A percentile compares a stretch with the other conserved stretches of the same genome.
Evolutionary conservation across 2,888 invertebrate genomes (phyloP).

Genomic region (Lomographa bimaculata): DNA sequence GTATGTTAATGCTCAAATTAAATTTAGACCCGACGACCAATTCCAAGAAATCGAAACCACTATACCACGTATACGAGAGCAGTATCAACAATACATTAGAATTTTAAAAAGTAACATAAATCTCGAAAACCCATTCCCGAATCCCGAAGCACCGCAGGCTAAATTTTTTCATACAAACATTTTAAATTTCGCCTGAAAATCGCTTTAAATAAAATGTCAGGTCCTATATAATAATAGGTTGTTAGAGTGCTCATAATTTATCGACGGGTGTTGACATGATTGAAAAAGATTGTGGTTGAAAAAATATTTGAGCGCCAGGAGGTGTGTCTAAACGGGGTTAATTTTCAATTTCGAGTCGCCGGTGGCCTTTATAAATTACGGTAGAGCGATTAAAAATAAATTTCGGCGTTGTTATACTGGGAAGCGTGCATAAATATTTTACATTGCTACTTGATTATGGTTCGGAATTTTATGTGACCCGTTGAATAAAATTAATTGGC

Average conservation of each 20-base stretch:
- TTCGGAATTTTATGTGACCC: constrained; percentile 55
- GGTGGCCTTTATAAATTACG: constrained; percentile 75
- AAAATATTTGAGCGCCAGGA: constrained; percentile 65
- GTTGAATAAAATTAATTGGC: constrained; percentile 55
- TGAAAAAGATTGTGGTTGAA: constrained; percentile 54
- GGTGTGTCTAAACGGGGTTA: constrained; percentile 76
- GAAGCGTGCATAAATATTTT: constrained; percentile 63
- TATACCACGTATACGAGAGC: constrained; percentile 36
- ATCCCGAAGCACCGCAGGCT: constrained; percentile 67
- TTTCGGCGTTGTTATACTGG: constrained; percentile 52
- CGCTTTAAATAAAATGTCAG: constrained; percentile 76
- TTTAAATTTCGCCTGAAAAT: constrained; percentile 73
- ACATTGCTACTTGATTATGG: constrained; percentile 54
- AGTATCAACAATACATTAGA: constrained; percentile 50
- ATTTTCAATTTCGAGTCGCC: constrained; percentile 78
- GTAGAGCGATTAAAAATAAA: constrained; percentile 59
- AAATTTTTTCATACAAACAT: constrained; percentile 58
- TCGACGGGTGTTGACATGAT: constrained; percentile 75
- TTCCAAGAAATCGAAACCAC: constrained; percentile 39
- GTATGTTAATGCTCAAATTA: constrained; percentile 49
- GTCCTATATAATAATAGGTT: constrained; percentile 75
- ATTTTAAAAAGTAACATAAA: constrained; percentile 70
- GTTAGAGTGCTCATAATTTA: constrained; percentile 75
- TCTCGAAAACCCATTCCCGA: constrained; percentile 64
- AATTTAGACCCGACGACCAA: constrained; percentile 35